A percentile compares a stretch with the other conserved stretches of the same genome.
These are phyloP conservation scores for Polydrusus pterygomalis DNA, from an alignment of 2,888 invertebrate species.

Conservation along the genomic window DNA sequence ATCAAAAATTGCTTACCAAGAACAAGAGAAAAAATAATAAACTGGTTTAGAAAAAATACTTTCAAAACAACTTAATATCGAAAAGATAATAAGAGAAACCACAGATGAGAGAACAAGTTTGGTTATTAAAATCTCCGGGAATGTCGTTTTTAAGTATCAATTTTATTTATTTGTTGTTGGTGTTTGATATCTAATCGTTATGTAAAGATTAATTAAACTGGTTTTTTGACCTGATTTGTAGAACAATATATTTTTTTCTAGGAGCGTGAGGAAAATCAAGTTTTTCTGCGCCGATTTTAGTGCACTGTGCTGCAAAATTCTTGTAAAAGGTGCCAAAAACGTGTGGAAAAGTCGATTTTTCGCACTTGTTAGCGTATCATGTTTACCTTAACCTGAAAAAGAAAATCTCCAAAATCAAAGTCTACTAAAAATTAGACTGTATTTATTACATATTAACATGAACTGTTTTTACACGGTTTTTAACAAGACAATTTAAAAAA, in stretches of 20 bases:
- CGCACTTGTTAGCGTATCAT: too few relatives aligned
- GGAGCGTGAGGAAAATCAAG: too few relatives aligned
- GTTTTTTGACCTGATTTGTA: conserved; percentile 1
- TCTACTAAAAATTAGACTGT: conserved; percentile 17
- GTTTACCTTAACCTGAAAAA: too few relatives aligned
- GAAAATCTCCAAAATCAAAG: too few relatives aligned
- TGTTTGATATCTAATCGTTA: conserved; percentile 13
- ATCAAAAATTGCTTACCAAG: neutral
- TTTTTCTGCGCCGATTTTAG: too few relatives aligned
- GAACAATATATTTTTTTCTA: too few relatives aligned
- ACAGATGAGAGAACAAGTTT: neutral
- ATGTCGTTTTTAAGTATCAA: neutral
- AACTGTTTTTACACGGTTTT: conserved; percentile 19
- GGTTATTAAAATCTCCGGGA: neutral
- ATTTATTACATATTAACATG: conserved; percentile 16
- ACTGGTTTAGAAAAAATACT: too few relatives aligned
- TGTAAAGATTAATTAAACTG: neutral
- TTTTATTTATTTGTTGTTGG: conserved; percentile 15
- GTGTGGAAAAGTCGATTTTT: too few relatives aligned
- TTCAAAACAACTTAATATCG: neutral
- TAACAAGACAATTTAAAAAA: conserved; percentile 39
- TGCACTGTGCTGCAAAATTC: too few relatives aligned
- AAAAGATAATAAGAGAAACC: neutral
- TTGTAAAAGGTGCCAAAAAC: too few relatives aligned
- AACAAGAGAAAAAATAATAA: neutral